Base-by-base conservation (phyloP, 2,113 vertebrate species). In the Brienomyrus longianalis region DNA sequence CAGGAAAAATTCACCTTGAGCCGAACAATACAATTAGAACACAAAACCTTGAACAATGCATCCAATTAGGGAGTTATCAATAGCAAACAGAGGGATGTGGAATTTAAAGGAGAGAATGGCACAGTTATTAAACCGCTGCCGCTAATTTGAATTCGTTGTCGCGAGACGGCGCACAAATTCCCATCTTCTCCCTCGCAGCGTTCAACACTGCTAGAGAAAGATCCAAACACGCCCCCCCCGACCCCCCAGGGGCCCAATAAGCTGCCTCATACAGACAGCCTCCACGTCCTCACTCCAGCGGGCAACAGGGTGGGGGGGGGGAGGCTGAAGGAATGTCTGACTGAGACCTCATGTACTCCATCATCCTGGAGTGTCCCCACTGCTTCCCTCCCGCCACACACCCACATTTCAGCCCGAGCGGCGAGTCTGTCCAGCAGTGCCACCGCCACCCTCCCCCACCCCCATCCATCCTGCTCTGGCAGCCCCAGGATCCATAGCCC, bases 181-280 rank as follows among this genome's bases (percentile, higher is more conserved):
- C 45, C 52, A 54, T 88, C 86, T 47, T 47, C 17, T 27, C 74
- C 48, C 84, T 74, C 47, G 4, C 83, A 19, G 47, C n/a, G 39
- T n/a, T 86, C 48, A 39, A 35, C 35, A 31, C 89, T 43, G 80
- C 80, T 45, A 43, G 9, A 83, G 43, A 21, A 83, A 83, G 80
- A 83, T 45, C 80, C 89, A 77, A 77, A 51, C 90, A 89, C 84
- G 51, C 66, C 80, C 52, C 88, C 89, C 87, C 91, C 91, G 91
- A 92, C 92, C 93, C 59, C 96, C 95, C 94, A 92, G 90, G 95
- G 94, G 95, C 92, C 95, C 95, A 96, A 89, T 96, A 96, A 96
- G 95, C 95, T 94, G 94, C 94, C 95, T 95, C 94, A 94, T 96
- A 95, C 94, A 95, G 95, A 95, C 94, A 95, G 93, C 94, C 94